These are phyloP conservation scores for Drosophila quinaria DNA, from an alignment of 2,888 invertebrate species.

Conservation along the genomic window DNA sequence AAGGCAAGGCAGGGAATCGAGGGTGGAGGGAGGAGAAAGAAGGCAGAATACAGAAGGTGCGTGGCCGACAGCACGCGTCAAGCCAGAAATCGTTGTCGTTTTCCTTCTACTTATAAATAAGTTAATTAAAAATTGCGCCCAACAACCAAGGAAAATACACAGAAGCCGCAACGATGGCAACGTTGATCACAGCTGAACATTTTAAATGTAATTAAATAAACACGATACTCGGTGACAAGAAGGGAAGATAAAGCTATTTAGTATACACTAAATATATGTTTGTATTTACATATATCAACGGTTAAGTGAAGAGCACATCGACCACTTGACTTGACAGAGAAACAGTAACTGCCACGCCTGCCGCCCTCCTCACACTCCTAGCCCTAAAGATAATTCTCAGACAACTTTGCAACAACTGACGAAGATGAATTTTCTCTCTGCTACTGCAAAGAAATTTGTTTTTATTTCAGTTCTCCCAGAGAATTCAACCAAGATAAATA, in stretches of 20 bases:
- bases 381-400: constrained; percentile 18
- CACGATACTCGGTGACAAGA: constrained; percentile 3
- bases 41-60: constrained; percentile 17
- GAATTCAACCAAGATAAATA: constrained; percentile 45
- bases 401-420: constrained; percentile 34
- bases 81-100: constrained; percentile 26
- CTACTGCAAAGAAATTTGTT: constrained; percentile 31
- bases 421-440: constrained; percentile 65
- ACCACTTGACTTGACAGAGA: constrained; percentile 4
- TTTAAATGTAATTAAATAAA: constrained; percentile 72
- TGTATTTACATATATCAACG: background rate
- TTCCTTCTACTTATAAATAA: constrained; percentile 63
- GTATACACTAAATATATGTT: constrained; percentile 15
- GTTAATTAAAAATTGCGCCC: constrained; percentile 74
- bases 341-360: background rate
- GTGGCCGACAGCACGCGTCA: constrained; percentile 56
- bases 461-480: constrained; percentile 24
- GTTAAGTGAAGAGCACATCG: constrained; percentile 1
- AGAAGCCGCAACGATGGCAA: constrained; percentile 35
- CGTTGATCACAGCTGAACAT: constrained; percentile 54
- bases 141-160: constrained; percentile 22
- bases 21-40: constrained; percentile 3
- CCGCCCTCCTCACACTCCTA: background rate
- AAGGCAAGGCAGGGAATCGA: background rate
- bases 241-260: constrained; percentile 10